phyloP scores from a whole-genome alignment of 2,113 vertebrate genomes.

The Cepphus grylle region DNA sequence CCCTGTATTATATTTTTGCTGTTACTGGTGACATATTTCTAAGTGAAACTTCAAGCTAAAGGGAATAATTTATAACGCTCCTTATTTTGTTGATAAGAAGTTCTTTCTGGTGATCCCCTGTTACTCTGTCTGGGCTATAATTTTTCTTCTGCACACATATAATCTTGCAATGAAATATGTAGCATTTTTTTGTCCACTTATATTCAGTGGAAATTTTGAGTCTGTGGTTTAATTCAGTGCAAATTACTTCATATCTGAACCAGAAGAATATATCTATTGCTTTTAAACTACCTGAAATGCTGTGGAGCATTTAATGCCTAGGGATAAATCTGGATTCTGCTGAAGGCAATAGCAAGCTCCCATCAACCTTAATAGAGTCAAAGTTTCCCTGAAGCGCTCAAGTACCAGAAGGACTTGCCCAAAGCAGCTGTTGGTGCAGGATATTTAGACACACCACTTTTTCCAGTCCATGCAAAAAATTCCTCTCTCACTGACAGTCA shows the following conservation, averaged over 20 bases:
- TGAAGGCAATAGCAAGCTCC: not conserved
- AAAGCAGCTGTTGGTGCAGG: not conserved
- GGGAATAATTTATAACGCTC: constrained; percentile 17
- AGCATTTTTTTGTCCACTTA: not conserved
- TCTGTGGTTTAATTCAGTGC: not conserved
- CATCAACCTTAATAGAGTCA: not conserved
- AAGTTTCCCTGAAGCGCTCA: not conserved
- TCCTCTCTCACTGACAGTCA: not conserved
- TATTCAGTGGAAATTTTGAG: not conserved
- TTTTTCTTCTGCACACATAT: not conserved
- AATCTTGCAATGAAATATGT: not conserved
- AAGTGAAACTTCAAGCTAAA: constrained; percentile 7
- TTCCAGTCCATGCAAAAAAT: not conserved
- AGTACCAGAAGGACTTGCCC: not conserved
- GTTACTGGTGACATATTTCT: not conserved
- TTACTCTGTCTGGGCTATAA: not conserved
- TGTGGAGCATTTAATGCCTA: not conserved
- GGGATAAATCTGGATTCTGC: not conserved
- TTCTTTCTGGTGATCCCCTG: not conserved
- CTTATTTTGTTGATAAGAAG: not conserved
- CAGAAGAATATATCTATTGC: not conserved
- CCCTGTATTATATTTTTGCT: not conserved
- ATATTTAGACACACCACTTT: not conserved
- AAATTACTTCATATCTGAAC: not conserved
- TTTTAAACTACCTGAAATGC: not conserved